Percentiles rank a stretch among this genome's conserved stretches.
Conservation (phyloP, 1,140 invertebrate genomes). For the Hypsibius dujardini region DNA sequence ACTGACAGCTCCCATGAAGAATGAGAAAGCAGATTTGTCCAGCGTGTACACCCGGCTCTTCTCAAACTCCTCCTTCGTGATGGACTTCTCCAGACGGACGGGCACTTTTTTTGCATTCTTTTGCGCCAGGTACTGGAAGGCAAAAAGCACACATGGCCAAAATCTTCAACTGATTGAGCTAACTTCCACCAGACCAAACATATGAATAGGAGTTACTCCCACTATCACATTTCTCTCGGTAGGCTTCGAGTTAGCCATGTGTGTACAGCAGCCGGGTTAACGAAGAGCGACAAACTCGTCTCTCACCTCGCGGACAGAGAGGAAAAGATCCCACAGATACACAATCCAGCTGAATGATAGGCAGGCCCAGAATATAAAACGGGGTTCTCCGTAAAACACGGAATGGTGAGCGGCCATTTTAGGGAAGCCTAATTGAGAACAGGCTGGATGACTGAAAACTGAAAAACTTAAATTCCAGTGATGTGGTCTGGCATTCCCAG, state of each 20-base stretch:
- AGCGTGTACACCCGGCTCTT: conserved; percentile 68
- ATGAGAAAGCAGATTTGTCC: conserved; percentile 60
- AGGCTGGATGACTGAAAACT: no score
- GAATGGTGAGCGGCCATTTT: no score
- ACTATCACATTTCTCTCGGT: no score
- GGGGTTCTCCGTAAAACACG: conserved; percentile 22
- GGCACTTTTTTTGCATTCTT: conserved; percentile 51
- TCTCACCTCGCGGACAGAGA: conserved; percentile 62
- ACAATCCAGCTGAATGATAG: conserved; percentile 36
- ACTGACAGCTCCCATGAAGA: conserved; percentile 50
- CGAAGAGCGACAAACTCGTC: no score
- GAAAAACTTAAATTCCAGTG: no score
- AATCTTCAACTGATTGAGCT: no score
- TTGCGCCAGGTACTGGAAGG: conserved; percentile 54
- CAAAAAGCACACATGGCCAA: conserved; percentile 17
- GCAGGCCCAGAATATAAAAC: conserved; percentile 30
- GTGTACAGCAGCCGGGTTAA: conserved; percentile 2
- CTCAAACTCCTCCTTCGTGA: conserved; percentile 63
- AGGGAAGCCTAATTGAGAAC: no score
- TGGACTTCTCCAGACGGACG: conserved; percentile 47
- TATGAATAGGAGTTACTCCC: no score
- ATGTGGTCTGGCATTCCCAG: no score
- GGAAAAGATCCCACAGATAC: conserved; percentile 59
- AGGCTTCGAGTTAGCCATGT: background rate
- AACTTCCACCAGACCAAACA: no score